phyloP scores from a whole-genome alignment of 2,797 vertebrate species.

The Presbytis comata region DNA sequence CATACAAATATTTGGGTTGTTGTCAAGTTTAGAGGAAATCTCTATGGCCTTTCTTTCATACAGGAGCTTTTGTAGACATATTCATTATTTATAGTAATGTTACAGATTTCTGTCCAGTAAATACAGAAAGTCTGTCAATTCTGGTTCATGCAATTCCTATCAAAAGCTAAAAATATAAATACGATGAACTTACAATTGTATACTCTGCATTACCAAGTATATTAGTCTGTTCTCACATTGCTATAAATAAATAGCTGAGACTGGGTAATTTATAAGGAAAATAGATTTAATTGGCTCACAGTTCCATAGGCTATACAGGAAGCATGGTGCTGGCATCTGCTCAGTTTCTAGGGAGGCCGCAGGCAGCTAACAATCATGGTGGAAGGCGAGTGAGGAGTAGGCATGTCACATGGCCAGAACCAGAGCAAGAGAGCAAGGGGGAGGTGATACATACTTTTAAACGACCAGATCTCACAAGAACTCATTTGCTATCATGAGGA shows the following conservation, averaged over 20 bases:
- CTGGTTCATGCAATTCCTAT: background rate
- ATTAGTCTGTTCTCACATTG: background rate
- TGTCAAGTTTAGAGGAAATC: background rate
- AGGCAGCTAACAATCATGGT: background rate
- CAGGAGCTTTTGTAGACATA: background rate
- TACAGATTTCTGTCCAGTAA: background rate
- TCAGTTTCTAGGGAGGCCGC: background rate
- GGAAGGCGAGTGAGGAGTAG: background rate
- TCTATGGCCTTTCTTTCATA: background rate
- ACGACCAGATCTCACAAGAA: background rate
- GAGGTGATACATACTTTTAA: background rate
- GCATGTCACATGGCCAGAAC: background rate
- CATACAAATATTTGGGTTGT: background rate
- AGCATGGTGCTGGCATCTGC: background rate
- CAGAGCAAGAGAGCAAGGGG: background rate
- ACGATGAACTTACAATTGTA: background rate
- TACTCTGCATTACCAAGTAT: background rate
- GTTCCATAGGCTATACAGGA: background rate
- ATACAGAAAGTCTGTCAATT: background rate
- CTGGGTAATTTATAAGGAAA: background rate
- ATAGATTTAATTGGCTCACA: background rate
- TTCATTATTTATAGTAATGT: background rate
- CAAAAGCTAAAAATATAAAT: background rate
- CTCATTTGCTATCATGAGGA: background rate
- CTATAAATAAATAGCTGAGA: background rate